A percentile compares a stretch with the other conserved stretches of the same genome.
These are phyloP conservation scores for Oligia latruncula DNA, from an alignment of 2,888 invertebrate genomes.

Conservation along the genomic window DNA sequence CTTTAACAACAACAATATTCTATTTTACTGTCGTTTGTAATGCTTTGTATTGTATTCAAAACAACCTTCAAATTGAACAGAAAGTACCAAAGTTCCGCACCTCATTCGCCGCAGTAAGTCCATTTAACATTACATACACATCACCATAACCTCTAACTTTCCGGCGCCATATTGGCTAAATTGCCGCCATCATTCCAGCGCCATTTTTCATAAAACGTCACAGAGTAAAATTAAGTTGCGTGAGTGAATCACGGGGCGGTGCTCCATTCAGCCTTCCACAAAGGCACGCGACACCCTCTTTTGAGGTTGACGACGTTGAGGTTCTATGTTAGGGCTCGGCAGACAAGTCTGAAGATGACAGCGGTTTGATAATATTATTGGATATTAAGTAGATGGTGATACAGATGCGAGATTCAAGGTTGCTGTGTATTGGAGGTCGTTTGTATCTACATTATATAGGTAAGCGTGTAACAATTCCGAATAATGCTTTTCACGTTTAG, in stretches of 20 bases:
- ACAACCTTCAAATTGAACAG: conserved; percentile 4
- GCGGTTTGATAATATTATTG: conserved; percentile 39
- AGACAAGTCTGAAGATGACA: conserved; percentile 40
- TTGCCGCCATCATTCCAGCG: conserved; percentile 32
- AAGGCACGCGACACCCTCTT: conserved; percentile 68
- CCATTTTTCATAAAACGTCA: conserved; percentile 58
- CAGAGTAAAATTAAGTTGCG: conserved; percentile 63
- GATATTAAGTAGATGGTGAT: neutral
- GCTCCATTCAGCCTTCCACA: conserved; percentile 59
- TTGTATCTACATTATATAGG: neutral
- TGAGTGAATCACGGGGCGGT: conserved; percentile 59
- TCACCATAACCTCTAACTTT: conserved; percentile 36
- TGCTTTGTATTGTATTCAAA: conserved; percentile 13
- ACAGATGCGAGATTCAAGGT: neutral
- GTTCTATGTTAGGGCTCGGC: neutral
- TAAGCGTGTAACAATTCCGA: neutral
- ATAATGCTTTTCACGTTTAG: neutral
- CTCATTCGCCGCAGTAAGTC: conserved; percentile 24
- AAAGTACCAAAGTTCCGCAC: conserved; percentile 10
- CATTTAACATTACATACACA: conserved; percentile 20
- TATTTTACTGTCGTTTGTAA: conserved; percentile 26
- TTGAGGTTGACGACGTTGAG: conserved; percentile 65
- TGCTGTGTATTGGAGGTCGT: neutral
- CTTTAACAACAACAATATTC: conserved; percentile 19
- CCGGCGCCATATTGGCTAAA: conserved; percentile 37